Percentiles rank a stretch among this genome's conserved stretches.
Conservation (phyloP, 2,888 invertebrate genomes). For the Cephus sareptanus region DNA sequence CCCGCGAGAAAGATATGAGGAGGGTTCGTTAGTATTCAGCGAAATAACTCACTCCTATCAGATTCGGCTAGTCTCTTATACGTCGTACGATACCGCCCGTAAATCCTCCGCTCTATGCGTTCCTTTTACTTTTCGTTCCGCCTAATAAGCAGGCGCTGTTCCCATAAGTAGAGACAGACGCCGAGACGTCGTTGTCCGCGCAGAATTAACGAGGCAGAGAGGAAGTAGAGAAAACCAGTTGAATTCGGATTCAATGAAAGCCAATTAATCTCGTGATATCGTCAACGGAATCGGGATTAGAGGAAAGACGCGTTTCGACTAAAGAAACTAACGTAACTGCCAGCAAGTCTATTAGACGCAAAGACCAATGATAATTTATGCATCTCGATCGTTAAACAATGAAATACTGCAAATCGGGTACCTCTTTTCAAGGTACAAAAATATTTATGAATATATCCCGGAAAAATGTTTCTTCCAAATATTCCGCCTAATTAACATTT, state of each 20-base stretch:
- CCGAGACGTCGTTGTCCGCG: neutral
- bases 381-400: neutral
- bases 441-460: neutral
- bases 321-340: neutral
- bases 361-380: neutral
- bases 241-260: constrained; percentile 43
- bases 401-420: neutral
- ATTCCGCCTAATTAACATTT: neutral
- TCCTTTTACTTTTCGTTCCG: neutral
- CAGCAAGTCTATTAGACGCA: neutral
- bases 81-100: neutral
- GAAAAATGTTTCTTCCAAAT: neutral
- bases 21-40: neutral
- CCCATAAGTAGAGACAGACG: neutral
- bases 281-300: neutral
- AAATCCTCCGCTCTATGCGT: neutral
- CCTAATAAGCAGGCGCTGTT: neutral
- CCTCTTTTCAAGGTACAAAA: neutral
- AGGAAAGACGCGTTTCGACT: neutral
- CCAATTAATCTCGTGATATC: constrained; percentile 30
- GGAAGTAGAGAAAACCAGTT: constrained; percentile 40
- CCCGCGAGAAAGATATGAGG: neutral
- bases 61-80: neutral
- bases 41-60: neutral
- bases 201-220: neutral